Evolutionary conservation across 2,888 invertebrate species (phyloP).

Genomic region (Ochropacha duplaris): DNA sequence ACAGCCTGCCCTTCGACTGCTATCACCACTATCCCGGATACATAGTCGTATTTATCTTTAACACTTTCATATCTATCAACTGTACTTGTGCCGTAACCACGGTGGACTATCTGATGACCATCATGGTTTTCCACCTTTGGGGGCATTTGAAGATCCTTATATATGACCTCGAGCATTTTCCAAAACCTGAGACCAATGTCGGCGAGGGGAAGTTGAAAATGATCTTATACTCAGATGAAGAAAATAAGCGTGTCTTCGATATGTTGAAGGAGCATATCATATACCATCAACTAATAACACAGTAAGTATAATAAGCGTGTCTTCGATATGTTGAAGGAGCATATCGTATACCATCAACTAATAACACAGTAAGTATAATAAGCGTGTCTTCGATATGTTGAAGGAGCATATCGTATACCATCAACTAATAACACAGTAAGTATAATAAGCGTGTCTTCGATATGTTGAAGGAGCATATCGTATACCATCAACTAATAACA

Average conservation of each 20-base stretch:
- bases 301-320: background rate
- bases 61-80: background rate
- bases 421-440: background rate
- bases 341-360: background rate
- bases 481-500: background rate
- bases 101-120: background rate
- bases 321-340: background rate
- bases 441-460: background rate
- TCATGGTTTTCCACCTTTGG: background rate
- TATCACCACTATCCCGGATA: background rate
- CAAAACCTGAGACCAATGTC: background rate
- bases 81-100: background rate
- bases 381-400: background rate
- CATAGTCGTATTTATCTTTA: background rate
- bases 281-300: background rate
- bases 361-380: background rate
- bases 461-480: background rate
- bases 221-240: background rate
- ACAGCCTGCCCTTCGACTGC: background rate
- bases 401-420: background rate
- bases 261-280: background rate
- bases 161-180: background rate
- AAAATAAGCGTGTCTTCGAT: background rate
- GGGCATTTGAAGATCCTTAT: background rate
- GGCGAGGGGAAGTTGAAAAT: background rate